Evolutionary conservation across 2,113 vertebrate genomes (phyloP), one percentile per base, ranked within the genome.

Genomic region (Tragelaphus scriptus): DNA sequence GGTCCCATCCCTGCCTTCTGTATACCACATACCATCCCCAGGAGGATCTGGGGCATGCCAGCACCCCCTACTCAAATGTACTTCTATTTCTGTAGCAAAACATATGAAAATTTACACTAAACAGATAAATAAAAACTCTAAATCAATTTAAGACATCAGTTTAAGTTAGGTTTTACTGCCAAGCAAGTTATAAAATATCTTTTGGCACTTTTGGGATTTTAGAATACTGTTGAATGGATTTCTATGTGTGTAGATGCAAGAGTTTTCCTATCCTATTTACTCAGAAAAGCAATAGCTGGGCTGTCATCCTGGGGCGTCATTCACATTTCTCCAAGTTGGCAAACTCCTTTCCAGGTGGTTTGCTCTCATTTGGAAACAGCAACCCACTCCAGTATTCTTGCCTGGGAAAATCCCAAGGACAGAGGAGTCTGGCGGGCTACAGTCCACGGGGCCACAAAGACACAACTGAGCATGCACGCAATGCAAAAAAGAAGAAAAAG

Each of bases 21-120:
- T 19, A 44, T 1, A 0, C 49, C 2, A 3, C 75, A 10, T 7
- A 0, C 7, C 88, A 58, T 9, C 81, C n/a, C 30, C 3, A 0
- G 49, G 32, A 86, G 80, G 32, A 85, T 47, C 56, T 30, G 63
- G 71, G 63, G 32, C 1, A 0, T 7, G 11, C 12, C 7, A 49
- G n/a, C 25, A 15, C 30, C 23, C 51, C 32, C 13, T 14, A 1
- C 14, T 7, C n/a, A 58, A 56, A 65, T n/a, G 15, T 25, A 6
- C 25, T 25, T 17, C 9, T 13, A 55, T 77, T 75, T 77, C 61
- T 6, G 21, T 9, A 61, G 86, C 75, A 87, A 79, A 93, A 59
- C 30, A 25, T 0, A 16, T 0, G 51, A 63, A 85, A 68, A 26
- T 19, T n/a, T 85, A 61, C 26, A 6, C 77, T 26, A 13, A 2